These are phyloP conservation scores for Stenichneumon culpator DNA, from an alignment of 2,888 invertebrate species.

Conservation along the genomic window DNA sequence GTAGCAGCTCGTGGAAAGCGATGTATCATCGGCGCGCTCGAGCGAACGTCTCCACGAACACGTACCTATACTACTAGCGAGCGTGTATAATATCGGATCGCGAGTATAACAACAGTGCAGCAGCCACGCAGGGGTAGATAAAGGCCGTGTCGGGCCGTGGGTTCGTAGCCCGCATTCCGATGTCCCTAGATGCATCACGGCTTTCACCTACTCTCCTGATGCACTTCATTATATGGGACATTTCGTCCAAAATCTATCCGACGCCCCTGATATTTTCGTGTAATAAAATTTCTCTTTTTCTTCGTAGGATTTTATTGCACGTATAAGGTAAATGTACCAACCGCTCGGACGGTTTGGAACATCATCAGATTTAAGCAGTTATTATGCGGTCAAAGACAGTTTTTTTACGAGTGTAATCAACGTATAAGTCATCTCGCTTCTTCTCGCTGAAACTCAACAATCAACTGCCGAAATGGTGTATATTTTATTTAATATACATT, in stretches of 20 bases:
- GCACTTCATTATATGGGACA: not conserved
- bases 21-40: slow-evolving; percentile 55
- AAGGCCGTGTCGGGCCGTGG: not conserved
- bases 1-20: slow-evolving; percentile 39
- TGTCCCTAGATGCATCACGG: slow-evolving; percentile 36
- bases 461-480: no score
- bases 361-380: no score
- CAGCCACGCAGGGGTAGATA: not conserved
- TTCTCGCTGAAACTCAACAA: no score
- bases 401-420: no score
- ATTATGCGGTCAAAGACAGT: no score
- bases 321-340: no score
- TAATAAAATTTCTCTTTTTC: not conserved
- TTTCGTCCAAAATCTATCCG: not conserved
- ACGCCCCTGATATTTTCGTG: not conserved
- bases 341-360: no score
- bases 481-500: no score
- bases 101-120: not conserved
- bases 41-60: slow-evolving; percentile 46
- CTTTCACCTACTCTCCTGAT: slow-evolving; percentile 19
- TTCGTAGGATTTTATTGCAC: not conserved
- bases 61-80: slow-evolving; percentile 44
- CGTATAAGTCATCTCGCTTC: no score
- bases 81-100: slow-evolving; percentile 16
- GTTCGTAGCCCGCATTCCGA: slow-evolving; percentile 18